phyloP scores from a whole-genome alignment of 2,888 invertebrate species.

The Loripinus fragilis region DNA sequence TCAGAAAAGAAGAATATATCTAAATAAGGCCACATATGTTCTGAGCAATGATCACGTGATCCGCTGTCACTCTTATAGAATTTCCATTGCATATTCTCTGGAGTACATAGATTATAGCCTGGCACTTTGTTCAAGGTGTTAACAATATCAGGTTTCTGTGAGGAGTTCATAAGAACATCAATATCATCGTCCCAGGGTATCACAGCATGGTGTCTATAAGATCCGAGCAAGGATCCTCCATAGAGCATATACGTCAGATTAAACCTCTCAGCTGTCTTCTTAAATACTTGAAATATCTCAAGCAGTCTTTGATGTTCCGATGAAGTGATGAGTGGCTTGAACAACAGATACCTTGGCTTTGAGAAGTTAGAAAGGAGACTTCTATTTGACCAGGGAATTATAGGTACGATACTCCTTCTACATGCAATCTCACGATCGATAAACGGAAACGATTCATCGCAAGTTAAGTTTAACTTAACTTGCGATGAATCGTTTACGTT shows the following conservation, averaged over 20 bases:
- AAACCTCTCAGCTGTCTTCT: slow-evolving; percentile 24
- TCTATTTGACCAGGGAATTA: background rate
- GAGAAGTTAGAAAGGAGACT: background rate
- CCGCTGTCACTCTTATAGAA: slow-evolving; percentile 38
- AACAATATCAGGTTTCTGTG: slow-evolving; percentile 37
- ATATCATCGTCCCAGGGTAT: slow-evolving; percentile 70
- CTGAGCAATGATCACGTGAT: slow-evolving; percentile 3
- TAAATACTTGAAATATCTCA: slow-evolving; percentile 36
- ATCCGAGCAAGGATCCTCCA: slow-evolving; percentile 63
- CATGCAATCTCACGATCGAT: too few relatives aligned
- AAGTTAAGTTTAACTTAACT: too few relatives aligned
- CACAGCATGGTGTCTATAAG: slow-evolving; percentile 59
- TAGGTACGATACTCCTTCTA: background rate
- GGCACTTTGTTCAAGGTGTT: slow-evolving; percentile 25
- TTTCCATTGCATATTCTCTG: slow-evolving; percentile 59
- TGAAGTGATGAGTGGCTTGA: background rate
- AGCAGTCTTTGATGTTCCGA: slow-evolving; percentile 31
- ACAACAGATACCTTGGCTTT: background rate
- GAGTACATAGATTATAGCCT: slow-evolving; percentile 36
- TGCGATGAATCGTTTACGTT: too few relatives aligned
- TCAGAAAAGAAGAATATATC: slow-evolving; percentile 59
- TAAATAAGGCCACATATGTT: slow-evolving; percentile 57
- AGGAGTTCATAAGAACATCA: slow-evolving; percentile 57
- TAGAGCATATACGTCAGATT: slow-evolving; percentile 58
- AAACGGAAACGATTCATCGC: too few relatives aligned